Evolutionary conservation across 2,113 vertebrate species (phyloP), one percentile per base, ranked within the genome.

Genomic region (Paracanthobrama guichenoti): DNA sequence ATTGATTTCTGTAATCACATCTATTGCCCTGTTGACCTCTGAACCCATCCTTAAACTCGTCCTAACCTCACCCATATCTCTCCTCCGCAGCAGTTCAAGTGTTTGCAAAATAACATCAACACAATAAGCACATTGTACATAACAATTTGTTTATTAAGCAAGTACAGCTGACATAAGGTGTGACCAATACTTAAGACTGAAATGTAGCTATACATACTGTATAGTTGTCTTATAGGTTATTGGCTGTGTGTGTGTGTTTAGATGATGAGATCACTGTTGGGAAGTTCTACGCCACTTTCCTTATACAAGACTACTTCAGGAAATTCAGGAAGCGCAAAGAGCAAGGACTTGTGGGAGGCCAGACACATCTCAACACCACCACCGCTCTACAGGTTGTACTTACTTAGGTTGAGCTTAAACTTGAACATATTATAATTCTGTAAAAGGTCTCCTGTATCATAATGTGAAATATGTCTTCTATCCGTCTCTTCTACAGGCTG

Each of bases 291-390:
- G 98, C 98, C 96, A 99, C 98, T 94, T 99, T 99, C 96, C 97
- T 99, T 96, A 99, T 99, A 96, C 98, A 99, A 96, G 98, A 99
- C 96, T 99, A 99, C 96, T 99, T 99, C 96, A 98, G 98, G 95
- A 99, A 99, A 96, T 99, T 99, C 97, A 99, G 98, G 96, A 98
- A 97, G 94, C 97, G 97, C 93, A 99, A 99, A 95, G 98, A 99
- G 94, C 96, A 98, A 96, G 98, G 97, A 89, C 94, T 99, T 92
- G 96, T 98, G 93, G 97, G 97, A 90, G 94, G 94, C 87, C 93
- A 95, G 90, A 95, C 96, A 28, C 90, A 85, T 91, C 95, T 97
- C 94, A 98, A 97, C 95, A 97, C 95, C 86, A 96, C 98, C 13
- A 93, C 98, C 91, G 98, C 96, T 82, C 93, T 99, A 81, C 98